Conservation (phyloP, 1,140 invertebrate species). For the Thalassaphorura encarpata region DNA sequence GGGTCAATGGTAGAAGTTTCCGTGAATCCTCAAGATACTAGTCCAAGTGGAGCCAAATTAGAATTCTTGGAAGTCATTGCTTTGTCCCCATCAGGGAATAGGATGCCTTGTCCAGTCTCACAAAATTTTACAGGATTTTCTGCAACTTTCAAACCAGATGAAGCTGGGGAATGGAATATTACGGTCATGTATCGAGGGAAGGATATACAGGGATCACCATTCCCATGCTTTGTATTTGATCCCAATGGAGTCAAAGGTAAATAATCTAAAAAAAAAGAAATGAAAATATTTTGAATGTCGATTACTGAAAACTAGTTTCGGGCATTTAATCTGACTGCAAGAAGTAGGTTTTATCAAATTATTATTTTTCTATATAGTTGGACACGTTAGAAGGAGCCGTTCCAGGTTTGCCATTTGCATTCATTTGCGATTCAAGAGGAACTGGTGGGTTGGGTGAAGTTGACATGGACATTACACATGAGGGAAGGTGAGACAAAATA, state of each 20-base stretch:
- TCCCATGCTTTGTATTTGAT: constrained; percentile 94
- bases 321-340: too few relatives aligned
- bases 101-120: constrained; percentile 58
- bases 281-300: too few relatives aligned
- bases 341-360: too few relatives aligned
- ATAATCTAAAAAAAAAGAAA: constrained; percentile 28
- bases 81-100: constrained; percentile 70
- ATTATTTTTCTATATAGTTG: constrained; percentile 41
- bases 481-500: constrained; percentile 37
- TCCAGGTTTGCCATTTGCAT: constrained; percentile 65
- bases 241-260: constrained; percentile 74
- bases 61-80: constrained; percentile 80
- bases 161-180: constrained; percentile 93
- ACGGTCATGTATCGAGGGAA: constrained; percentile 89
- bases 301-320: constrained; percentile 16
- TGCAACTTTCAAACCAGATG: constrained; percentile 91
- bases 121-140: constrained; percentile 70
- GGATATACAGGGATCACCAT: constrained; percentile 92
- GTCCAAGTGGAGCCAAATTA: constrained; percentile 50
- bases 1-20: constrained; percentile 90
- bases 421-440: constrained; percentile 68
- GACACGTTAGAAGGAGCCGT: constrained; percentile 62
- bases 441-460: constrained; percentile 80
- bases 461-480: constrained; percentile 71
- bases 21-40: constrained; percentile 56